Evolutionary conservation across 2,113 vertebrate genomes (phyloP), one percentile per base, ranked within the genome.

Genomic region (Brachyhypopomus occidentalis): DNA sequence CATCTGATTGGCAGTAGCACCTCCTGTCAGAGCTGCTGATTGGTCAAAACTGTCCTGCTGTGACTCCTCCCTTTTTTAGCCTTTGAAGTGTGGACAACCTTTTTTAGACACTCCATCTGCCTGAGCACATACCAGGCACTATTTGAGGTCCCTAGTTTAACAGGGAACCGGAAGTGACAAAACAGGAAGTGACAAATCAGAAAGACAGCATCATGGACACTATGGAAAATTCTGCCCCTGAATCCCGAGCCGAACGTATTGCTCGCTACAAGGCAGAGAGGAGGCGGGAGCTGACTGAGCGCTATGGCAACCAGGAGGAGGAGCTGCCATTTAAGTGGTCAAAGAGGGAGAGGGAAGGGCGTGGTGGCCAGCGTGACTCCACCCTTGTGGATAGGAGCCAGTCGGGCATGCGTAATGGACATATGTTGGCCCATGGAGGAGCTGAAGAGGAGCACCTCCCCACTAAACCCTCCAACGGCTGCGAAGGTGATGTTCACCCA

Each of bases 211-310:
- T 12, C 76, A 90, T 86, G 86, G 88, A 92, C 9, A 22, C 67
- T 2, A 84, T 91, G 84, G 93, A 93, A 85, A 90, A 85, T 79
- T 77, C 85, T 0, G 84, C 81, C 23, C 85, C 88, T 79, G 94
- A 94, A 86, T 87, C 93, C 69, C 88, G 93, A 69, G 88, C 93
- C 0, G 93, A 93, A 84, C 89, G 93, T 34, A 94, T 95, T 0
- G 93, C 94, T 62, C 91, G 92, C 62, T 94, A 94, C 77, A 95
- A 94, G 86, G 92, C 92, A 0, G 93, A 94, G 88, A 89, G 94
- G 84, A 86, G 93, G 76, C 83, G 92, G 64, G 92, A 94, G 36
- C 88, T 94, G 85, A 91, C 91, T 0, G 91, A 94, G 19, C 90
- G 87, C 56, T 93, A 85, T 0, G 90, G 91, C 66, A 84, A 84